These are phyloP conservation scores for Chloroceryle amazona DNA, from an alignment of 2,797 vertebrate genomes.

Conservation along the genomic window DNA sequence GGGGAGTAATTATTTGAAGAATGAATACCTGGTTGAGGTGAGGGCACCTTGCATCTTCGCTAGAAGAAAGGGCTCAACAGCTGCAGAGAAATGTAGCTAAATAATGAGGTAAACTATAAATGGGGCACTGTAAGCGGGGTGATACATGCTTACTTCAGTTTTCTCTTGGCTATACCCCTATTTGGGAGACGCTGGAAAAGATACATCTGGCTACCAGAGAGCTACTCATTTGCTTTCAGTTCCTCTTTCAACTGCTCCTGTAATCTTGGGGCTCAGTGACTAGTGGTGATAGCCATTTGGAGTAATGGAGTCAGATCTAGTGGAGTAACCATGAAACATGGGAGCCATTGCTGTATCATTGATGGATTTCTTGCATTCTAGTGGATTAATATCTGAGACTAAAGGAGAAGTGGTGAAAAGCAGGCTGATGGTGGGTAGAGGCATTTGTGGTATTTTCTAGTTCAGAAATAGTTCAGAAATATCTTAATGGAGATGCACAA, in stretches of 20 bases:
- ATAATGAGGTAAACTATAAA: neutral
- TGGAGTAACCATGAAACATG: neutral
- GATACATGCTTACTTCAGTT: neutral
- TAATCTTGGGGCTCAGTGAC: neutral
- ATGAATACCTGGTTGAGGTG: neutral
- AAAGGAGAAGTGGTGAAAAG: neutral
- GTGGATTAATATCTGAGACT: neutral
- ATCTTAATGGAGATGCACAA: neutral
- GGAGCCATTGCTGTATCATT: neutral
- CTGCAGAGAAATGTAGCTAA: neutral
- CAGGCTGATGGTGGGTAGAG: neutral
- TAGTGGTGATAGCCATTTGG: neutral
- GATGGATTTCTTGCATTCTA: neutral
- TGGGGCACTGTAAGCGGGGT: neutral
- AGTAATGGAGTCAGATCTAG: neutral
- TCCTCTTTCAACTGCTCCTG: neutral
- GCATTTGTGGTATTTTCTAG: neutral
- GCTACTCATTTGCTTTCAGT: too few species aligned
- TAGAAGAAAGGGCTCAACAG: neutral
- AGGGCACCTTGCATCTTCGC: neutral
- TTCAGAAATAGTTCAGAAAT: neutral
- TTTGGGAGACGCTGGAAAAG: neutral
- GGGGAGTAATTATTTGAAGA: neutral
- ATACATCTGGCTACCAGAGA: neutral
- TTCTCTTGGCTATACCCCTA: neutral